phyloP scores from a whole-genome alignment of 37 sponge, comb jelly and placozoan genomes.

The Ephydatia muelleri region DNA sequence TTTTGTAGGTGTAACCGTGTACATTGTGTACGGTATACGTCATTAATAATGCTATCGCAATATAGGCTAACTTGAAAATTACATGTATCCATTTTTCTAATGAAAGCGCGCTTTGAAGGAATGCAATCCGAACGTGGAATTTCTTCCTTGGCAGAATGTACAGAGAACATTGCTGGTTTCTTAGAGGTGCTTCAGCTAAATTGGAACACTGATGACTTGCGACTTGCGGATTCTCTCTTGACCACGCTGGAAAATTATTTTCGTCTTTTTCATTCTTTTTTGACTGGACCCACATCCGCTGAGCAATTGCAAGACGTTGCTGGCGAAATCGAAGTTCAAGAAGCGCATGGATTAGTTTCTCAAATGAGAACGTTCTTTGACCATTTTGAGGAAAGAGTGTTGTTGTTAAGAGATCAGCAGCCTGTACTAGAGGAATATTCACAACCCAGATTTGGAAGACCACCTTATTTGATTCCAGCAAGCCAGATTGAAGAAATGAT shows the following conservation, averaged over 20 bases:
- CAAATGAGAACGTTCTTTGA: neutral
- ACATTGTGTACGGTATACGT: no score
- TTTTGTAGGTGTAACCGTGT: no score
- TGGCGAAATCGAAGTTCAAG: neutral
- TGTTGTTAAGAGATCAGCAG: neutral
- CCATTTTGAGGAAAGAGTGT: neutral
- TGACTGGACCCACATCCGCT: neutral
- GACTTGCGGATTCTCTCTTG: neutral
- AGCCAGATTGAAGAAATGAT: neutral
- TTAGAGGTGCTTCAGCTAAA: neutral
- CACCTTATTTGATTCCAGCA: neutral
- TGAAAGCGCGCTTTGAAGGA: no score
- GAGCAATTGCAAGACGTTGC: neutral
- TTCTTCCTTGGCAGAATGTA: neutral
- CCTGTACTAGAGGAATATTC: neutral
- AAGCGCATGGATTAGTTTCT: neutral
- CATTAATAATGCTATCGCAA: no score
- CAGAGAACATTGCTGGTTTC: neutral
- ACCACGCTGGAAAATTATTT: slow-evolving; percentile 4
- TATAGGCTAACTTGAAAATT: no score
- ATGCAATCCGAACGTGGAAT: no score
- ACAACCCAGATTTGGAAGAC: neutral
- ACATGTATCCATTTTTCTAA: no score
- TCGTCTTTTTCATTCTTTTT: neutral
- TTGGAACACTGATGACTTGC: slow-evolving; percentile 3